A percentile compares a stretch with the other conserved stretches of the same genome.
Evolutionary conservation across 2,113 vertebrate species (phyloP).

Genomic region (Formicarius rufipectus): DNA sequence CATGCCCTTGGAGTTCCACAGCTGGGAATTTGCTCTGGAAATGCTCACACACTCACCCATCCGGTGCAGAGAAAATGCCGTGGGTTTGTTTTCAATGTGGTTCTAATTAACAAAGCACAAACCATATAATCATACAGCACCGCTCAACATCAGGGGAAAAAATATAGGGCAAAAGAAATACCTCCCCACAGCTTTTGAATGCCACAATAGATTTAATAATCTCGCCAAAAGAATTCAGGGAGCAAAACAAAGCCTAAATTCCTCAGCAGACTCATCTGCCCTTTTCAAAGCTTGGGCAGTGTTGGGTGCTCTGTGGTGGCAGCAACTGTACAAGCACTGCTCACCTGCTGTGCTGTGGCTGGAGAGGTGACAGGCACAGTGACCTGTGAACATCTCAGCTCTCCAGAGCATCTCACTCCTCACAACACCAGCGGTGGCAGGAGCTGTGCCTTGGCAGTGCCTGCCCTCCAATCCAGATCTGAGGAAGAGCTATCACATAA

Average conservation of each 20-base stretch:
- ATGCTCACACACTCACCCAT: background rate
- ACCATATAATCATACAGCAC: background rate
- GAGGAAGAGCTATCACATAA: background rate
- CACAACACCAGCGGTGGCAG: background rate
- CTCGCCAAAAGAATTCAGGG: background rate
- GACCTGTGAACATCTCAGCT: background rate
- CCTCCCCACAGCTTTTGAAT: background rate
- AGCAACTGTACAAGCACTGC: background rate
- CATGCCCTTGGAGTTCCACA: background rate
- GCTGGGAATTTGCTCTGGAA: slow-evolving; percentile 19
- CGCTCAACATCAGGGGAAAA: slow-evolving; percentile 8
- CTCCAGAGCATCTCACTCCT: background rate
- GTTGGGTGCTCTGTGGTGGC: background rate
- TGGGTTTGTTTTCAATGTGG: background rate
- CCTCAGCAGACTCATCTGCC: background rate
- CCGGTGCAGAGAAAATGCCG: background rate
- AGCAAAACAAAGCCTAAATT: background rate
- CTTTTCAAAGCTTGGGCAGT: background rate
- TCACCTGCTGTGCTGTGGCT: background rate
- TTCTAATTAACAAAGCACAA: slow-evolving; percentile 9
- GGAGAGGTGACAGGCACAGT: background rate
- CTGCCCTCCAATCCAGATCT: background rate
- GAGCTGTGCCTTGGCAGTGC: background rate
- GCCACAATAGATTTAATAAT: slow-evolving; percentile 5
- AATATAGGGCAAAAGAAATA: background rate